These are phyloP conservation scores for Tanypteryx hageni DNA, from an alignment of 2,888 invertebrate species.

Conservation along the genomic window DNA sequence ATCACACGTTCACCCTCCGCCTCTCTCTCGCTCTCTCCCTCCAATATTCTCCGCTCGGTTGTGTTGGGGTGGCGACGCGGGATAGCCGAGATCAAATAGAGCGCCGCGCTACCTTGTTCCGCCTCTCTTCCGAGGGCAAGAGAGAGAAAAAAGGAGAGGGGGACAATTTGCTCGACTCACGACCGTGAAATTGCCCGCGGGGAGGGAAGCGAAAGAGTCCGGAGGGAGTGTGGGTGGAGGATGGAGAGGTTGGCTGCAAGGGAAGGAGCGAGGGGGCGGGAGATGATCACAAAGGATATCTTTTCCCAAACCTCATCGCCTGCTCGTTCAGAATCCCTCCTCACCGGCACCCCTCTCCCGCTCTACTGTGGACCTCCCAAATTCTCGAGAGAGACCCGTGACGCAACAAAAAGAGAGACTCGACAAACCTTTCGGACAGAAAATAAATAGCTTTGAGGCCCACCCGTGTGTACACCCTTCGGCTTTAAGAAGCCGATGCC, in stretches of 20 bases:
- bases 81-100: neutral
- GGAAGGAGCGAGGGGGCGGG: neutral
- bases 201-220: neutral
- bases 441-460: slow-evolving; percentile 44
- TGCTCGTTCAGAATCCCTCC: neutral
- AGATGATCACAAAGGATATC: slow-evolving; percentile 34
- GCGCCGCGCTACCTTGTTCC: neutral
- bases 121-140: neutral
- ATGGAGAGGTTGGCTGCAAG: neutral
- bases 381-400: slow-evolving; percentile 33
- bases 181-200: slow-evolving; percentile 52
- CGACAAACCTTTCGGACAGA: slow-evolving; percentile 12
- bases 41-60: neutral
- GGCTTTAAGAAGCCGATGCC: slow-evolving; percentile 28
- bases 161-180: slow-evolving; percentile 41
- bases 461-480: neutral
- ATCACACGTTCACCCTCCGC: neutral
- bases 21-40: neutral
- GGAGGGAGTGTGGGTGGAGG: neutral
- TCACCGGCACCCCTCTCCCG: neutral
- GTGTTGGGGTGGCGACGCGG: neutral
- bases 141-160: neutral
- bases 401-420: slow-evolving; percentile 44
- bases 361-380: slow-evolving; percentile 8
- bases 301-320: slow-evolving; percentile 29